A percentile compares a stretch with the other conserved stretches of the same genome.
Conservation (phyloP, 2,888 invertebrate species). For the Griposia aprilina region DNA sequence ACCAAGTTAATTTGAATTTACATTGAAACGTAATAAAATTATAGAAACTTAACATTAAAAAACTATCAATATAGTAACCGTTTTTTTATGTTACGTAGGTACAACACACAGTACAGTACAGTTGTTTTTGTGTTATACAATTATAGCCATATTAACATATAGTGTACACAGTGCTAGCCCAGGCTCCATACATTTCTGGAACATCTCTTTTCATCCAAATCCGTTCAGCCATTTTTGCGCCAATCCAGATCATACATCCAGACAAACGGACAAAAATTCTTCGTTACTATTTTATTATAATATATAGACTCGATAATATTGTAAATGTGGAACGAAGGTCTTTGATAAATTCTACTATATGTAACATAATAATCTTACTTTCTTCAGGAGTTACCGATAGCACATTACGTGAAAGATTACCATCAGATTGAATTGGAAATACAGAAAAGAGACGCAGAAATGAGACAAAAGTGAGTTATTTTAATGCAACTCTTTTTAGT, state of each 20-base stretch:
- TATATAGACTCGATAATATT: neutral
- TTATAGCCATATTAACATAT: too few relatives aligned
- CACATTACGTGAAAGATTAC: conserved; percentile 41
- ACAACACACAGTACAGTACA: too few relatives aligned
- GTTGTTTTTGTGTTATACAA: too few relatives aligned
- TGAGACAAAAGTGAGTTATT: conserved; percentile 16
- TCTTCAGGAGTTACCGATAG: conserved; percentile 43
- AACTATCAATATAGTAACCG: too few relatives aligned
- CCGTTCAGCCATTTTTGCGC: neutral
- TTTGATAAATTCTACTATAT: neutral
- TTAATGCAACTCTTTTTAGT: neutral
- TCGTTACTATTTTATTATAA: neutral
- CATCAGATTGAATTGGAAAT: conserved; percentile 39
- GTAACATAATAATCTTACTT: neutral
- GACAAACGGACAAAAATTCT: neutral
- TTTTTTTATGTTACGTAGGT: too few relatives aligned
- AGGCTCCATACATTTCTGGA: too few relatives aligned
- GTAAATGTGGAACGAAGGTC: neutral
- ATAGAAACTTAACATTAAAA: too few relatives aligned
- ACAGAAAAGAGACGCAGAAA: conserved; percentile 25
- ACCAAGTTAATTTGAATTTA: too few relatives aligned
- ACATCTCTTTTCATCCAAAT: neutral
- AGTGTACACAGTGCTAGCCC: too few relatives aligned
- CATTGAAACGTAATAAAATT: too few relatives aligned
- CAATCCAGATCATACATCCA: neutral